Percentiles rank a stretch among this genome's conserved stretches.
Conservation (phyloP, 2,113 vertebrate genomes). For the Boulengeromyrus knoepffleri region DNA sequence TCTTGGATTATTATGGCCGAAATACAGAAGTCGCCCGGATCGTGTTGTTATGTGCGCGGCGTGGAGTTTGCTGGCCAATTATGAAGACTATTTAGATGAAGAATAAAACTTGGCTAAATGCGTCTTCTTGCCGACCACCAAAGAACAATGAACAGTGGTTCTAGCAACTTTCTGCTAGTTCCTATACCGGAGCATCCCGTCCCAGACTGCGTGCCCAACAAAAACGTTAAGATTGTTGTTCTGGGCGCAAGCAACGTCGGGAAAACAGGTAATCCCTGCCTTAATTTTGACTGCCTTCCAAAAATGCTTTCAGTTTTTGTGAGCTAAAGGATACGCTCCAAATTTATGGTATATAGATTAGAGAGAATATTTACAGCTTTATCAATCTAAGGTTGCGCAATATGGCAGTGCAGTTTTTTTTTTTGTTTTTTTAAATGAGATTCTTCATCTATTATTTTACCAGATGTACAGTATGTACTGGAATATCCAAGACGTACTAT, state of each 20-base stretch:
- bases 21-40: background rate
- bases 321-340: background rate
- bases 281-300: background rate
- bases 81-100: slow-evolving; percentile 4
- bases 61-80: background rate
- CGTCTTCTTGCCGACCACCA: slow-evolving; percentile 50
- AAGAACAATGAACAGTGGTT: slow-evolving; percentile 73
- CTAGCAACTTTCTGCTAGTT: slow-evolving; percentile 79
- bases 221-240: slow-evolving; percentile 82
- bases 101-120: slow-evolving; percentile 49
- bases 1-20: slow-evolving; percentile 10
- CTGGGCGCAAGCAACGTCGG: slow-evolving; percentile 80
- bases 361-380: background rate
- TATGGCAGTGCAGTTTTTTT: background rate
- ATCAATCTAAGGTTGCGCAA: background rate
- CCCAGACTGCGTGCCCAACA: slow-evolving; percentile 73
- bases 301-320: background rate
- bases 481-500: background rate
- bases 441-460: background rate
- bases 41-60: background rate
- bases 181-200: slow-evolving; percentile 81
- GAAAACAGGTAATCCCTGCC: slow-evolving; percentile 70
- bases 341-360: background rate
- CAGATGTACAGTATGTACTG: background rate
- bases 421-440: background rate